A percentile compares a stretch with the other conserved stretches of the same genome.
phyloP scores from a whole-genome alignment of 2,888 invertebrate genomes.

The Megalurothrips usitatus region DNA sequence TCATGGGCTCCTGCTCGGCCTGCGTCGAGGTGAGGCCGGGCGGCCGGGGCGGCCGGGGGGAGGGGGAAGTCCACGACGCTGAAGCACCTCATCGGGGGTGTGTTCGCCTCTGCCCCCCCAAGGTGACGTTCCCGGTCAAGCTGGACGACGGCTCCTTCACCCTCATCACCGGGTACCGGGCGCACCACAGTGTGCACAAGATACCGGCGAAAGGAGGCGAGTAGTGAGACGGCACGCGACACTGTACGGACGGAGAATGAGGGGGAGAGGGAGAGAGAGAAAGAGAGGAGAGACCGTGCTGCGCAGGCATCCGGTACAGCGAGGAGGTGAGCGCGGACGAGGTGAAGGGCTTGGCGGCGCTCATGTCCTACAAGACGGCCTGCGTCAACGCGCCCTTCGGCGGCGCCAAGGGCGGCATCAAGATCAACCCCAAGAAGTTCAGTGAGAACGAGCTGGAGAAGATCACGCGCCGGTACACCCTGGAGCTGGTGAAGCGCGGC shows the following conservation, averaged over 20 bases:
- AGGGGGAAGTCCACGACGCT: neutral
- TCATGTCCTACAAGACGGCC: conserved; percentile 83
- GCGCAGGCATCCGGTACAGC: conserved; percentile 64
- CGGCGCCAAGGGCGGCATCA: conserved; percentile 68
- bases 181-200: conserved; percentile 70
- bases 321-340: conserved; percentile 64
- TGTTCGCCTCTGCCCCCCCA: neutral
- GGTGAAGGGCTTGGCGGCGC: conserved; percentile 72
- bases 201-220: conserved; percentile 60
- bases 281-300: too few species aligned
- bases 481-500: conserved; percentile 73
- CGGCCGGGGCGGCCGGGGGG: too few species aligned
- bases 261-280: conserved; percentile 25
- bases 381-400: conserved; percentile 77
- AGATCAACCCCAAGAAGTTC: conserved; percentile 67
- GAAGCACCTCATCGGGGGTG: neutral
- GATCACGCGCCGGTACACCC: conserved; percentile 65
- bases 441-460: conserved; percentile 68
- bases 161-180: conserved; percentile 64
- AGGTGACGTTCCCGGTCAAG: conserved; percentile 62
- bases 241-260: neutral
- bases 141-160: conserved; percentile 66
- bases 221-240: conserved; percentile 35
- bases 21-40: neutral
- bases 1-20: conserved; percentile 14